A percentile compares a stretch with the other conserved stretches of the same genome.
phyloP scores from a whole-genome alignment of 2,113 vertebrate genomes.

The Calonectris borealis region DNA sequence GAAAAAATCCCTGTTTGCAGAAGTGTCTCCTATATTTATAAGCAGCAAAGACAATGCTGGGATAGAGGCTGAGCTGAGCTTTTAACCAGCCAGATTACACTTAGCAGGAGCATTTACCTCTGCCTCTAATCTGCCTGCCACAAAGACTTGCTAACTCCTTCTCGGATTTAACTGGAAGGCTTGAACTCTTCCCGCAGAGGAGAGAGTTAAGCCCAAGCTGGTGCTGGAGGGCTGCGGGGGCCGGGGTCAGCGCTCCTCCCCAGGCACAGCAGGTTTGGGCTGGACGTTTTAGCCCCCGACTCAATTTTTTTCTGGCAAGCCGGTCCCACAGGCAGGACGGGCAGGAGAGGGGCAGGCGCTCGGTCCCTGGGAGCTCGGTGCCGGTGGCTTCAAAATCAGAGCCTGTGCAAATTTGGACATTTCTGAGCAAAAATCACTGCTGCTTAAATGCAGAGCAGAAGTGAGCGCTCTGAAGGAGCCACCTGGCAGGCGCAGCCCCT shows the following conservation, averaged over 20 bases:
- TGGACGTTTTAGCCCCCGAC: neutral
- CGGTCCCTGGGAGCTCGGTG: neutral
- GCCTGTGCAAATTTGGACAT: neutral
- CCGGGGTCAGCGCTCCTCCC: neutral
- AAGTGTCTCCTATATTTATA: constrained; percentile 10
- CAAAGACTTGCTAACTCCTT: constrained; percentile 61
- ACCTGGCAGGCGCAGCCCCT: neutral
- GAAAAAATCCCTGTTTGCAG: neutral
- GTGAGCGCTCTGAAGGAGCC: neutral
- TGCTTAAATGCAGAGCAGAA: neutral
- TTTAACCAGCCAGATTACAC: constrained; percentile 58
- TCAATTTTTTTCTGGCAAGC: neutral
- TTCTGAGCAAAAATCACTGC: neutral
- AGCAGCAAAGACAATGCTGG: constrained; percentile 51
- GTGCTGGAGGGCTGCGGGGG: neutral
- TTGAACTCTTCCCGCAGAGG: constrained; percentile 28
- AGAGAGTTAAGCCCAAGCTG: constrained; percentile 7
- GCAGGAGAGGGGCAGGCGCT: neutral
- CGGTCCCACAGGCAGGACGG: neutral
- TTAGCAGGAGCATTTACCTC: constrained; percentile 59
- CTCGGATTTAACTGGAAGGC: constrained; percentile 35
- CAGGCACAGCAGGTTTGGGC: neutral
- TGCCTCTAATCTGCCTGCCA: constrained; percentile 55
- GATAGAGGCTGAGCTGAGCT: constrained; percentile 53
- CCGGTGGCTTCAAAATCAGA: neutral